These are phyloP conservation scores for Drosophila colorata DNA, from an alignment of 2,888 invertebrate genomes.

Conservation along the genomic window DNA sequence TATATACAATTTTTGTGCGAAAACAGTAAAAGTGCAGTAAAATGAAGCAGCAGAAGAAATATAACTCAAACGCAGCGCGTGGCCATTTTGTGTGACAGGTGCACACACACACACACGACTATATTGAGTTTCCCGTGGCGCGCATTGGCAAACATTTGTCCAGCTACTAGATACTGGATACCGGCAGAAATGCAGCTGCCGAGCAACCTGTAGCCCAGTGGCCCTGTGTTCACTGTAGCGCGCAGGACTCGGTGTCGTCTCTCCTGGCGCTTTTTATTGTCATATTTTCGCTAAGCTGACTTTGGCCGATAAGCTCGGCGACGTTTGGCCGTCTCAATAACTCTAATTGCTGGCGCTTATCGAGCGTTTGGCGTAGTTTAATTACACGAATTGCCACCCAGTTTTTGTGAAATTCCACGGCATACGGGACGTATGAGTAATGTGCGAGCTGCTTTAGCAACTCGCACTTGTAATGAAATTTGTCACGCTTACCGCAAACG, in stretches of 20 bases:
- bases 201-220: conserved; percentile 15
- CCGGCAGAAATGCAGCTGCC: conserved; percentile 2
- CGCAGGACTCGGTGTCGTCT: conserved; percentile 6
- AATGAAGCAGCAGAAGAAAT: conserved; percentile 21
- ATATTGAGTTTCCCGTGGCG: conserved; percentile 78
- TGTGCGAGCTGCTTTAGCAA: conserved; percentile 21
- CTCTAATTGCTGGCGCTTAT: conserved; percentile 72
- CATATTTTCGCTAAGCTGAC: conserved; percentile 54
- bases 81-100: conserved; percentile 54
- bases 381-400: conserved; percentile 63
- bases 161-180: conserved; percentile 21
- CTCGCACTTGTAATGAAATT: conserved; percentile 52
- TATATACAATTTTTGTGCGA: conserved; percentile 53
- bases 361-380: conserved; percentile 56
- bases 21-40: conserved; percentile 43
- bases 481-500: conserved; percentile 49
- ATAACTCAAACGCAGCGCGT: conserved; percentile 55
- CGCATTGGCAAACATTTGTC: conserved; percentile 71
- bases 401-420: conserved; percentile 33
- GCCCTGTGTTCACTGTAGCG: conserved; percentile 29
- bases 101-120: conserved; percentile 19
- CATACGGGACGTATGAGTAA: conserved; percentile 54
- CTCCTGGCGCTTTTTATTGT: conserved; percentile 44
- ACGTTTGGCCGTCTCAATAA: conserved; percentile 65
- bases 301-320: conserved; percentile 51